Conservation (phyloP, 2,888 invertebrate species). For the Acrobeloides nanus region DNA sequence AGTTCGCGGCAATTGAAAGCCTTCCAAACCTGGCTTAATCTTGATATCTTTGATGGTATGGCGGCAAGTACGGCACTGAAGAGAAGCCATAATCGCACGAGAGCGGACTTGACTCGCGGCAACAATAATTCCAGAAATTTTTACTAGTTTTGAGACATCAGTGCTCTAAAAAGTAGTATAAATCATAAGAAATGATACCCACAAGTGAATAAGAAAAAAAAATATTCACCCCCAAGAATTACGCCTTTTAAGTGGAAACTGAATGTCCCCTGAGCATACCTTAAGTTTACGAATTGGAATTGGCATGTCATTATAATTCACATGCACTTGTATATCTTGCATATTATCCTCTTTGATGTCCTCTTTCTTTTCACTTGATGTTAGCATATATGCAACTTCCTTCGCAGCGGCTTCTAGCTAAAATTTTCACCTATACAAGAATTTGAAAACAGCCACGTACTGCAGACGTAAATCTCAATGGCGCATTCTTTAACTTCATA, state of each 20-base stretch:
- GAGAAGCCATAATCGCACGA: slow-evolving; percentile 86
- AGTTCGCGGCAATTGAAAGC: slow-evolving; percentile 78
- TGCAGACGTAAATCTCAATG: slow-evolving; percentile 81
- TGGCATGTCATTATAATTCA: slow-evolving; percentile 42
- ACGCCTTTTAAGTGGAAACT: neutral
- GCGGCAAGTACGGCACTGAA: slow-evolving; percentile 85
- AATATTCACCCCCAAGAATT: neutral
- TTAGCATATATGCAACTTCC: slow-evolving; percentile 92
- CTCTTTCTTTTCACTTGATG: too few relatives aligned
- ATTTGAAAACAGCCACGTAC: slow-evolving; percentile 11
- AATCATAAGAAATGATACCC: neutral
- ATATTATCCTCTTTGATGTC: slow-evolving; percentile 82
- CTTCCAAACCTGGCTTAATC: slow-evolving; percentile 89
- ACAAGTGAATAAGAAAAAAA: neutral
- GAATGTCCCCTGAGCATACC: slow-evolving; percentile 10
- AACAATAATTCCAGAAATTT: slow-evolving; percentile 89
- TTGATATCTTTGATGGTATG: slow-evolving; percentile 78
- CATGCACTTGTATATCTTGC: slow-evolving; percentile 72
- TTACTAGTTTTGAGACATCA: slow-evolving; percentile 81
- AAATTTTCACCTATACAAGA: slow-evolving; percentile 13
- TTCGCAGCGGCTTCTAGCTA: slow-evolving; percentile 88
- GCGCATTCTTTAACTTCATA: slow-evolving; percentile 80
- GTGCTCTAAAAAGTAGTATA: slow-evolving; percentile 67
- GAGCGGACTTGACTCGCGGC: slow-evolving; percentile 86
- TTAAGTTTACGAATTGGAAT: slow-evolving; percentile 38